Percentiles rank a stretch among this genome's conserved stretches.
These are phyloP conservation scores for Tridacna crocea DNA, from an alignment of 2,888 invertebrate genomes.

Conservation along the genomic window DNA sequence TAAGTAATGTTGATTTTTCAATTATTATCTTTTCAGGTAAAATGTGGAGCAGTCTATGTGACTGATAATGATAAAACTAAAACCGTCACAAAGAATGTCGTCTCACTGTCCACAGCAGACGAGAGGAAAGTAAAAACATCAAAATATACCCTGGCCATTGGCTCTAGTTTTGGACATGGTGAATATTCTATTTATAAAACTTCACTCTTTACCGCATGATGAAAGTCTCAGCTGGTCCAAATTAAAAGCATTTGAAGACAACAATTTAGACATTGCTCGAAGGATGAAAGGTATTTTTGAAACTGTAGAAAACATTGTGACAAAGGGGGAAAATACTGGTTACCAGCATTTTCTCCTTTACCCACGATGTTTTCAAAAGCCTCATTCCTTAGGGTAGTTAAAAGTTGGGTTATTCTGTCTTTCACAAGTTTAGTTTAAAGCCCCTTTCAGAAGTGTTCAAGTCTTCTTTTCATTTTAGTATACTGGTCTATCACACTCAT, in stretches of 20 bases:
- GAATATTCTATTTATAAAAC: conserved; percentile 11
- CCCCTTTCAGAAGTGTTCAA: no score
- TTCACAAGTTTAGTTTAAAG: no score
- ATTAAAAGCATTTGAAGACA: no score
- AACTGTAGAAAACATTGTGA: not conserved
- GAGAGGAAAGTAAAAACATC: conserved; percentile 59
- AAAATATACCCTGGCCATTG: conserved; percentile 68
- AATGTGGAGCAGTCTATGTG: conserved; percentile 67
- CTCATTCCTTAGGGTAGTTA: no score
- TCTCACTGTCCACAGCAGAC: conserved; percentile 51
- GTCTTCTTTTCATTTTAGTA: no score
- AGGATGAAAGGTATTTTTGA: no score
- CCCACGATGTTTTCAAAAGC: not conserved
- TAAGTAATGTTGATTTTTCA: no score
- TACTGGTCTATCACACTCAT: no score
- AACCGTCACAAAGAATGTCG: conserved; percentile 65
- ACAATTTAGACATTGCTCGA: no score
- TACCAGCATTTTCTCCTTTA: not conserved
- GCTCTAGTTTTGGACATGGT: conserved; percentile 72
- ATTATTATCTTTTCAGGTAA: conserved; percentile 60
- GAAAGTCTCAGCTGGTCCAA: no score
- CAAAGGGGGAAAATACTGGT: not conserved
- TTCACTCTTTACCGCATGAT: not conserved
- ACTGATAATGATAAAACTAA: conserved; percentile 63
- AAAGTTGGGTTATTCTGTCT: no score